Evolutionary conservation across 2,888 invertebrate genomes (phyloP).

Genomic region (Clusia tigrina): DNA sequence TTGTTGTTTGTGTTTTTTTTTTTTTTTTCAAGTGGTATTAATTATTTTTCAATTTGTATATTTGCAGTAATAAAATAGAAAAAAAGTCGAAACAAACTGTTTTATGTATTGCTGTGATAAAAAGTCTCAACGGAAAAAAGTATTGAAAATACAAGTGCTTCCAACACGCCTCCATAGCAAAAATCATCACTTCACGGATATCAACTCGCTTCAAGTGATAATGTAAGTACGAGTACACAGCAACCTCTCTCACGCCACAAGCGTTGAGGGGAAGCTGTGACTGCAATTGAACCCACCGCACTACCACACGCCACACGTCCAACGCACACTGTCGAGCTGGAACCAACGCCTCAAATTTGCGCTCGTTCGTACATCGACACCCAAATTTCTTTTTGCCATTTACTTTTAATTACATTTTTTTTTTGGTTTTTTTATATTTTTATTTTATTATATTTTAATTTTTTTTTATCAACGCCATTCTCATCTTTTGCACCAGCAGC

Average conservation of each 20-base stretch:
- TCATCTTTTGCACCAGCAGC: not conserved
- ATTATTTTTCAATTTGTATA: not conserved
- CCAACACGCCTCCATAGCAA: constrained; percentile 1
- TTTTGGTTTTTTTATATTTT: constrained; percentile 10
- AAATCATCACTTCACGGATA: not conserved
- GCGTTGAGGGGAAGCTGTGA: too few relatives aligned
- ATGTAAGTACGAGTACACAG: too few relatives aligned
- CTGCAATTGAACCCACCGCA: too few relatives aligned
- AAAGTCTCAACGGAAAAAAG: constrained; percentile 12
- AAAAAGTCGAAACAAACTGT: not conserved
- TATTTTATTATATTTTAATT: constrained; percentile 16
- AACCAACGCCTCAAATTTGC: constrained; percentile 8
- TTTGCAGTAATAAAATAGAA: not conserved
- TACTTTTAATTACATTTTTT: constrained; percentile 16
- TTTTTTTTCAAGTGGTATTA: not conserved
- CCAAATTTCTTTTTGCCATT: constrained; percentile 5
- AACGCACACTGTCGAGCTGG: too few relatives aligned
- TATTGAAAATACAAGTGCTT: constrained; percentile 8
- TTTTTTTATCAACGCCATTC: constrained; percentile 5
- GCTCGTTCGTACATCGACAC: not conserved
- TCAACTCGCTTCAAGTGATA: not conserved
- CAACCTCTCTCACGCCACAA: too few relatives aligned
- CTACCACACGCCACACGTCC: too few relatives aligned
- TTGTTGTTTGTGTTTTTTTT: not conserved
- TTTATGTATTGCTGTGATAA: constrained; percentile 19